Evolutionary conservation across 2,888 invertebrate species (phyloP).

Genomic region (Pristionchus maxplancki): DNA sequence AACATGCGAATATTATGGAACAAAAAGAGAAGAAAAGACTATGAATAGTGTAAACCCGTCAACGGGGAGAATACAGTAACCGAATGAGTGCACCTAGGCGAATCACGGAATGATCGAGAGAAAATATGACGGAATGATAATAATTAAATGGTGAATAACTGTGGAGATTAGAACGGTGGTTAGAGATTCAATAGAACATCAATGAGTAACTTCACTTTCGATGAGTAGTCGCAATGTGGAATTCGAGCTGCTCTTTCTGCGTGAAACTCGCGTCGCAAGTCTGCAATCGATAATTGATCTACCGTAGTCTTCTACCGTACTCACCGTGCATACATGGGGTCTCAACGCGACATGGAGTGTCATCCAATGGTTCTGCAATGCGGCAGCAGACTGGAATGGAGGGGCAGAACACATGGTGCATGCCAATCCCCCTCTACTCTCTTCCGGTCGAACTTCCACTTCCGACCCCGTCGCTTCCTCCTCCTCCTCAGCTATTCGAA

Average conservation of each 20-base stretch:
- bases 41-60: background rate
- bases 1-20: background rate
- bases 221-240: conserved; percentile 30
- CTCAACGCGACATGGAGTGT: conserved; percentile 78
- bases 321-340: conserved; percentile 79
- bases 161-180: background rate
- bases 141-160: background rate
- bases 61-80: background rate
- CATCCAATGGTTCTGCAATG: conserved; percentile 64
- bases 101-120: conserved; percentile 12
- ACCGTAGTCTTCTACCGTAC: conserved; percentile 1
- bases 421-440: conserved; percentile 21
- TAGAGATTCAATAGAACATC: background rate
- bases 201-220: background rate
- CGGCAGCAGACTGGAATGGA: conserved; percentile 52
- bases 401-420: conserved; percentile 40
- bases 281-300: conserved; percentile 47
- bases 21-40: background rate
- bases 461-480: background rate
- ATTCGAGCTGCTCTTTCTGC: conserved; percentile 21
- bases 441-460: conserved; percentile 28
- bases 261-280: conserved; percentile 81
- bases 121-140: background rate
- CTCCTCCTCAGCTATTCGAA: conserved; percentile 18
- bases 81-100: background rate